phyloP scores from a whole-genome alignment of 2,113 vertebrate genomes.

The Kryptolebias marmoratus region DNA sequence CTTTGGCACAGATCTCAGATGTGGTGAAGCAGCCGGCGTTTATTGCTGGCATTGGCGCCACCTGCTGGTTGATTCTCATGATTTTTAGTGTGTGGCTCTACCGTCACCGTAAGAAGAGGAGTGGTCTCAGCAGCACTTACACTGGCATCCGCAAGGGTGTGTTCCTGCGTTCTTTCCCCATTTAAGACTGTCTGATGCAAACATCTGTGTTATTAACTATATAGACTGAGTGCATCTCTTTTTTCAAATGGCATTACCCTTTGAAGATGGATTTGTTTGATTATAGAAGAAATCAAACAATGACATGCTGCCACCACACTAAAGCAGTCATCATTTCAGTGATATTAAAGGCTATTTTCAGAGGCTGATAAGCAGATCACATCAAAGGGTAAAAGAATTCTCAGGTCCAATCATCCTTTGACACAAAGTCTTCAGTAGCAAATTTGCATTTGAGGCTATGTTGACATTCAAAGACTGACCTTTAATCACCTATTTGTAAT shows the following conservation, averaged over 20 bases:
- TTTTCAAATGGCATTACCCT: neutral
- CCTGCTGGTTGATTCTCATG: constrained; percentile 95
- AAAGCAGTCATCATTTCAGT: constrained; percentile 31
- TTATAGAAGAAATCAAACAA: constrained; percentile 23
- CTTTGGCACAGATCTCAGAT: constrained; percentile 91
- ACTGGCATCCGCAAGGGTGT: constrained; percentile 94
- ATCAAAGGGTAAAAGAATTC: constrained; percentile 51
- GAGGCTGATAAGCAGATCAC: constrained; percentile 48
- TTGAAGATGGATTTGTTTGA: neutral
- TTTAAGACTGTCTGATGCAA: neutral
- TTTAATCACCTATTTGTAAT: constrained; percentile 67
- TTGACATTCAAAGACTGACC: constrained; percentile 76
- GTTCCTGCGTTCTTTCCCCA: constrained; percentile 19
- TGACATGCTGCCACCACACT: constrained; percentile 21
- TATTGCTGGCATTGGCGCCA: constrained; percentile 93
- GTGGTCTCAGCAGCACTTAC: constrained; percentile 88
- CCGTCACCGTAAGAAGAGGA: constrained; percentile 92
- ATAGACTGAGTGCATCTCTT: neutral
- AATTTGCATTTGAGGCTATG: constrained; percentile 58
- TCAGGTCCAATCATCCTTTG: constrained; percentile 55
- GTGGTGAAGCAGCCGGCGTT: constrained; percentile 95
- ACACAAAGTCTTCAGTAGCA: constrained; percentile 62
- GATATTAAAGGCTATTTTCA: constrained; percentile 41
- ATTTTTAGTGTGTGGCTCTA: constrained; percentile 96
- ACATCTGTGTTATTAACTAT: neutral